These are phyloP conservation scores for Epicauta chinensis DNA, from an alignment of 1,140 invertebrate genomes.

Conservation along the genomic window DNA sequence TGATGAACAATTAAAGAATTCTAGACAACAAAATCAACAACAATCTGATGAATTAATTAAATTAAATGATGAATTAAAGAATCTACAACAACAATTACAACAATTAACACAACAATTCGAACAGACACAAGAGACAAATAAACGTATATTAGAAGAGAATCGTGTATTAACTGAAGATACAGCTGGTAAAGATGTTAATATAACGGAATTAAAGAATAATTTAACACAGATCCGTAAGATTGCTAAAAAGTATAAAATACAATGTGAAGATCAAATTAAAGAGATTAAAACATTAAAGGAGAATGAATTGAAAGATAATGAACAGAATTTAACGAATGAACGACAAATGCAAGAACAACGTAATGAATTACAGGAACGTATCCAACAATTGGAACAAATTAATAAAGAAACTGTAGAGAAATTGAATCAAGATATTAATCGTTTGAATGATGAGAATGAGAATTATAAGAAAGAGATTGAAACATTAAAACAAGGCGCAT, in stretches of 20 bases:
- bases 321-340: conserved; percentile 33
- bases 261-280: conserved; percentile 68
- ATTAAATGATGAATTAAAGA: conserved; percentile 45
- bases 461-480: conserved; percentile 65
- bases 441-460: conserved; percentile 56
- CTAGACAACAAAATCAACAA: conserved; percentile 51
- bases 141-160: conserved; percentile 55
- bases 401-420: conserved; percentile 52
- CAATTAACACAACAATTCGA: conserved; percentile 52
- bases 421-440: conserved; percentile 53
- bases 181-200: conserved; percentile 58
- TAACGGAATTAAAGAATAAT: conserved; percentile 69
- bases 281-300: conserved; percentile 52
- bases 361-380: conserved; percentile 44
- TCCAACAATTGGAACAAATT: conserved; percentile 43
- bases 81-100: conserved; percentile 41
- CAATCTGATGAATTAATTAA: conserved; percentile 47
- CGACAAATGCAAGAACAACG: conserved; percentile 47
- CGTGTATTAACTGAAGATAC: conserved; percentile 62
- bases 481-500: conserved; percentile 52
- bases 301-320: conserved; percentile 38
- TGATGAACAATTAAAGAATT: conserved; percentile 61
- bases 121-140: conserved; percentile 47
- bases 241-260: conserved; percentile 86
- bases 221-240: conserved; percentile 81